Base-by-base conservation (phyloP, 2,797 vertebrate species). In the Benthosema pterotum region DNA sequence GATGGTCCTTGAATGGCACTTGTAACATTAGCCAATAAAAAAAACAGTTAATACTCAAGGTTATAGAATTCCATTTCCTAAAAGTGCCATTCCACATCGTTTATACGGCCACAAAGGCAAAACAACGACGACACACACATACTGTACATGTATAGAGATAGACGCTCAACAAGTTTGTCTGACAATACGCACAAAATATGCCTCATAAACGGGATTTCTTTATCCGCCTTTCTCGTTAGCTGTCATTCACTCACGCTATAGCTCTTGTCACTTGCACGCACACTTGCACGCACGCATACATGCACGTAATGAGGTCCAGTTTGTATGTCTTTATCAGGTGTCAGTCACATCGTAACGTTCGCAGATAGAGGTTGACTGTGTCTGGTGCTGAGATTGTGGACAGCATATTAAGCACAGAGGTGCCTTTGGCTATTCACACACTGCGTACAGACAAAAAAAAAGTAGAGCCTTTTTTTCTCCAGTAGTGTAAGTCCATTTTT, bases 361-460 rank as follows among this genome's bases (percentile, higher is more conserved):
- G 77, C 45, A 74, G 65, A 71, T 72, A 42, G 49, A 57, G 64
- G 67, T 66, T 78, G 73, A 72, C 70, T 50, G 52, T 58, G 71
- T 47, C 16, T 15, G 65, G 78, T 74, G 66, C 60, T 51, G 43
- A 48, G 28, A 63, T 18, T 52, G 32, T 57, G 60, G 2, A 32
- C 4, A 48, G 32, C 42, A 52, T 22, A 18, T 52, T 42, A 62
- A 49, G 17, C 28, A 22, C 15, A 4, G 52, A 47, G 51, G 42
- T 17, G 14, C 7, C 17, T 51, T 38, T 38, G 32, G 56, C 43
- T 46, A 46, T 58, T 58, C 57, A 14, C 14, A 42, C n/a, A 32
- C 19, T 16, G 5, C 8, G 15, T 13, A 9, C 45, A 47, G 12
- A 47, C 13, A 13, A 13, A n/a, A 52, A n/a, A n/a, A n/a, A n/a